phyloP scores from a whole-genome alignment of 2,113 vertebrate species.

The Sander vitreus region DNA sequence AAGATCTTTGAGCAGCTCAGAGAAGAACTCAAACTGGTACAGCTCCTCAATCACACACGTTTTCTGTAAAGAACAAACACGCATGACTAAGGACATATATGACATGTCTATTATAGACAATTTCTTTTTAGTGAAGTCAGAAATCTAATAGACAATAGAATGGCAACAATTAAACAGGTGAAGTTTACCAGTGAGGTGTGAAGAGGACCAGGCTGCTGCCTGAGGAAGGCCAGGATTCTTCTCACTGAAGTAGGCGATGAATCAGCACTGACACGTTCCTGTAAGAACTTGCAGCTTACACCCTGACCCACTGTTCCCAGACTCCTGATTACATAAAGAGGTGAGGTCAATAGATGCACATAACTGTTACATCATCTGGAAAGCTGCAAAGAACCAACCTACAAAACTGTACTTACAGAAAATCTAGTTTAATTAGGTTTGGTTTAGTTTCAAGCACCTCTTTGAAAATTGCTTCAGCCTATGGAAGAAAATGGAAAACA shows the following conservation, averaged over 20 bases:
- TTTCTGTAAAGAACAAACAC: conserved; percentile 75
- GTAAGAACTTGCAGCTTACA: conserved; percentile 75
- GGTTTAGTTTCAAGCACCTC: conserved; percentile 32
- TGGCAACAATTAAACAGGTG: neutral
- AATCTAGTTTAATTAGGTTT: conserved; percentile 49
- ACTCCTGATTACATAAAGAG: conserved; percentile 66
- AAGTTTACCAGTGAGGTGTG: conserved; percentile 82
- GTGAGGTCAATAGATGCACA: neutral
- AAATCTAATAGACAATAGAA: neutral
- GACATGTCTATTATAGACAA: neutral
- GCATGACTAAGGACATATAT: neutral
- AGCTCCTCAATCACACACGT: conserved; percentile 79
- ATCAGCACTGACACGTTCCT: conserved; percentile 40
- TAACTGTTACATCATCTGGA: neutral
- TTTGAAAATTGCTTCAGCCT: conserved; percentile 83
- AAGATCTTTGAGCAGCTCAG: conserved; percentile 76
- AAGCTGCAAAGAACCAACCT: conserved; percentile 4
- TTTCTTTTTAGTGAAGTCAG: neutral
- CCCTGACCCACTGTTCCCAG: conserved; percentile 81
- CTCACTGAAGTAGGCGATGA: conserved; percentile 35
- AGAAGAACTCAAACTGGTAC: conserved; percentile 79
- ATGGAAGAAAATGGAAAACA: conserved; percentile 22
- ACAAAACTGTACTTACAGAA: conserved; percentile 76
- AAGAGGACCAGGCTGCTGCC: conserved; percentile 76
- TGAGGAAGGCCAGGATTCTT: conserved; percentile 74